Evolutionary conservation across 2,797 vertebrate genomes (phyloP).

Genomic region (Alfaro cultratus): DNA sequence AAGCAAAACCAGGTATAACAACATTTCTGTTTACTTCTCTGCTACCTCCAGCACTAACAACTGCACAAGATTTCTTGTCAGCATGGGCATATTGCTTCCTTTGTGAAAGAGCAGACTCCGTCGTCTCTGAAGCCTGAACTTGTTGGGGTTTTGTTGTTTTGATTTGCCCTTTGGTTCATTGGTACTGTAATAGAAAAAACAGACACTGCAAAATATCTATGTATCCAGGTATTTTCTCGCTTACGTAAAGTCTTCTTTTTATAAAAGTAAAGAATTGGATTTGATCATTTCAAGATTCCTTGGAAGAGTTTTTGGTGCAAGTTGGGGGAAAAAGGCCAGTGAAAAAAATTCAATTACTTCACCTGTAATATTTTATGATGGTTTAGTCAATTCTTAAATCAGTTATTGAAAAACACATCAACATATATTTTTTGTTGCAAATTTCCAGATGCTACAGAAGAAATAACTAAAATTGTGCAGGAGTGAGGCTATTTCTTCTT

Average conservation of each 20-base stretch:
- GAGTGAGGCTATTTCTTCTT: neutral
- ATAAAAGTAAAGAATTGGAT: neutral
- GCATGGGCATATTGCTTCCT: slow-evolving; percentile 3
- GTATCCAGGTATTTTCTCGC: neutral
- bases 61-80: slow-evolving; percentile 16
- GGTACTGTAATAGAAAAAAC: neutral
- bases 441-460: neutral
- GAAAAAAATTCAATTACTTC: neutral
- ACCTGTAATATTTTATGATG: neutral
- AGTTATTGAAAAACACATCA: neutral
- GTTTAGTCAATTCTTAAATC: neutral
- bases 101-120: slow-evolving; percentile 8
- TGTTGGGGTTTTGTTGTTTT: neutral
- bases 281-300: neutral
- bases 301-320: neutral
- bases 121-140: neutral
- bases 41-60: neutral
- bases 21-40: slow-evolving; percentile 19
- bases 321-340: neutral
- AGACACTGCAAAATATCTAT: neutral
- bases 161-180: neutral
- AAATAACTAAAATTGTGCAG: neutral
- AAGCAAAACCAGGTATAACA: slow-evolving; percentile 26
- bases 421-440: neutral
- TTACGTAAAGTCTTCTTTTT: neutral